Percentiles rank a stretch among this genome's conserved stretches.
Evolutionary conservation across 2,888 invertebrate species (phyloP).

Genomic region (Drosophila formosana): DNA sequence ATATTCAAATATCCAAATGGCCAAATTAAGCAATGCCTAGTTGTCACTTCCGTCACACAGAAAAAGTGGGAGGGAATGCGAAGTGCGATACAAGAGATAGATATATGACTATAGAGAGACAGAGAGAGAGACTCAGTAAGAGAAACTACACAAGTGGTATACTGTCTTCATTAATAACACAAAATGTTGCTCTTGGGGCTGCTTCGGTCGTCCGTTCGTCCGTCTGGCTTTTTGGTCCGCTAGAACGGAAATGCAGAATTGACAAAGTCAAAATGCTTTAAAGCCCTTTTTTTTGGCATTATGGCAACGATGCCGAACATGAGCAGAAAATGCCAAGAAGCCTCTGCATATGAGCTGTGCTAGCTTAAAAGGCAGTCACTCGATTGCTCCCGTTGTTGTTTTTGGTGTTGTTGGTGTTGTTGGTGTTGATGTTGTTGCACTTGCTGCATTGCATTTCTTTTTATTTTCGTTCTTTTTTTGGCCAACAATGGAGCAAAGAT

Average conservation of each 20-base stretch:
- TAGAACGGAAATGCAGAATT: constrained; percentile 70
- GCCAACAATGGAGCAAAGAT: constrained; percentile 49
- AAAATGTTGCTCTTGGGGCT: constrained; percentile 44
- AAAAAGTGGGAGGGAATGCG: not conserved
- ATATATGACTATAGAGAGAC: not conserved
- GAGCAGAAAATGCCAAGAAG: constrained; percentile 33
- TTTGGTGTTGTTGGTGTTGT: constrained; percentile 12
- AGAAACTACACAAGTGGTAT: constrained; percentile 18
- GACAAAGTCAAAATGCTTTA: constrained; percentile 76
- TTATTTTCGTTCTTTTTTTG: constrained; percentile 14
- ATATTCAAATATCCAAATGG: constrained; percentile 24
- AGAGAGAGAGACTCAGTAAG: not conserved
- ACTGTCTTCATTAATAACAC: constrained; percentile 58
- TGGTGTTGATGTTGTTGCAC: constrained; percentile 15
- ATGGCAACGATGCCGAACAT: constrained; percentile 26
- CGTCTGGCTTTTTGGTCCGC: constrained; percentile 1
- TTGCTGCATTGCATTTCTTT: constrained; percentile 14
- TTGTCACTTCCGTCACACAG: constrained; percentile 48
- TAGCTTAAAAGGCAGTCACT: constrained; percentile 36
- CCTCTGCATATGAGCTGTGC: constrained; percentile 37
- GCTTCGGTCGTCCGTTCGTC: constrained; percentile 7
- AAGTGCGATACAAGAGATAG: not conserved
- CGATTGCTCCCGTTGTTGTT: constrained; percentile 22
- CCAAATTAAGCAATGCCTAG: constrained; percentile 53
- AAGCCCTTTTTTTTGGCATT: constrained; percentile 62